Base-by-base conservation (phyloP, 23 tunicate species). In the Halocynthia aurantium region DNA sequence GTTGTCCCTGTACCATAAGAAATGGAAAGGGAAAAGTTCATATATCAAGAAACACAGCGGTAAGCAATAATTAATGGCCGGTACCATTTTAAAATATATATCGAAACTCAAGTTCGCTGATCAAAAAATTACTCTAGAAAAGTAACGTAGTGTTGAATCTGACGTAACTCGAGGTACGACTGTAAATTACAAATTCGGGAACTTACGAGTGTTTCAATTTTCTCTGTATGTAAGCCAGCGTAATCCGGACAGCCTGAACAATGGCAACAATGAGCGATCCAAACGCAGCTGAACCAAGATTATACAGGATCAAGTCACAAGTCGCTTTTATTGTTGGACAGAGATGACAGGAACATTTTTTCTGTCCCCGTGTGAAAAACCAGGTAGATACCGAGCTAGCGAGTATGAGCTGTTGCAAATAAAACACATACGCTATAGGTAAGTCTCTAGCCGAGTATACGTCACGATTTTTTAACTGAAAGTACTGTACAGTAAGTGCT, bases 191-290 rank as follows among this genome's bases (percentile, higher is more conserved):
- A 31, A 31, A 31, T 0, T 31, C 44, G 44, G 4, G 4, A 31
- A 55, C 78, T 74, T 53, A 74, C 78, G 67, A 52, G 13, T 74
- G 84, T 72, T 73, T 87, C 55, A 90, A 62, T 22, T 85, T 63
- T 15, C 63, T 44, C 75, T 90, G 97, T 6, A 85, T 55, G 65
- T 85, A 85, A 19, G 55, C 83, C 13, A 90, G 53, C 22, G 81
- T 55, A 6, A 85, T 44, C 20, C 97, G 74, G 8, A 71, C n/a
- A 55, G 72, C 70, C 56, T 77, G 90, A 10, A 90, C 84, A 52
- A 90, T 81, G 6, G 90, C 86, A 21, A 85, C 73, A 51, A 90
- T 76, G 2, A 90, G 84, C 10, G 97, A 90, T 10, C 97, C 97
- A 57, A 90, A 56, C 19, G 97, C 97, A 13, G 77, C 87, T 6